These are phyloP conservation scores for Syrphus vitripennis DNA, from an alignment of 2,888 invertebrate species.

Conservation along the genomic window DNA sequence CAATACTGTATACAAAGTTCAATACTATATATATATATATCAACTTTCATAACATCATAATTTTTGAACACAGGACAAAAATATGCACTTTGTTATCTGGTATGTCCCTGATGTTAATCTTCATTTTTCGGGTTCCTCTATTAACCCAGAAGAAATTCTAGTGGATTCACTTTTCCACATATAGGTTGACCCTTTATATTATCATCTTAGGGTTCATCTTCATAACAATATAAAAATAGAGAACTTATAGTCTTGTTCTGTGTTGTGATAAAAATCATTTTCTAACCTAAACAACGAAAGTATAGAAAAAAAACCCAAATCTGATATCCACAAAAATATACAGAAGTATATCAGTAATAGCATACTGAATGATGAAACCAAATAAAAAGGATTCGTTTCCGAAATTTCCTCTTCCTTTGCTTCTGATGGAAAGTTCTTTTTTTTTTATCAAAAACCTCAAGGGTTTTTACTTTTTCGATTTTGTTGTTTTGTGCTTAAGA, in stretches of 20 bases:
- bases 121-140: not conserved
- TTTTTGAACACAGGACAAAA: not conserved
- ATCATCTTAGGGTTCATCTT: not conserved
- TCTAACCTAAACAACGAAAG: not conserved
- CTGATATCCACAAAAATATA: conserved; percentile 19
- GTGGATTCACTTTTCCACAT: not conserved
- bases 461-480: not conserved
- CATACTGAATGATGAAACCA: conserved; percentile 36
- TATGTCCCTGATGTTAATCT: not conserved
- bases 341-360: conserved; percentile 12
- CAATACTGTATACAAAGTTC: not conserved
- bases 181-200: not conserved
- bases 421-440: not conserved
- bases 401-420: not conserved
- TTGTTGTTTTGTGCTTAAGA: not conserved
- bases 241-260: conserved; percentile 13
- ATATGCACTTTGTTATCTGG: not conserved
- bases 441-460: conserved; percentile 3
- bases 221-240: conserved; percentile 13
- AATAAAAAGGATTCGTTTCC: conserved; percentile 52
- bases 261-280: conserved; percentile 16
- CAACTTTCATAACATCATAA: not conserved
- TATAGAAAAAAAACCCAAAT: not conserved
- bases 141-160: not conserved
- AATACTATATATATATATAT: no score